phyloP scores from a whole-genome alignment of 2,888 invertebrate species.

The Ecdyonurus torrentis region DNA sequence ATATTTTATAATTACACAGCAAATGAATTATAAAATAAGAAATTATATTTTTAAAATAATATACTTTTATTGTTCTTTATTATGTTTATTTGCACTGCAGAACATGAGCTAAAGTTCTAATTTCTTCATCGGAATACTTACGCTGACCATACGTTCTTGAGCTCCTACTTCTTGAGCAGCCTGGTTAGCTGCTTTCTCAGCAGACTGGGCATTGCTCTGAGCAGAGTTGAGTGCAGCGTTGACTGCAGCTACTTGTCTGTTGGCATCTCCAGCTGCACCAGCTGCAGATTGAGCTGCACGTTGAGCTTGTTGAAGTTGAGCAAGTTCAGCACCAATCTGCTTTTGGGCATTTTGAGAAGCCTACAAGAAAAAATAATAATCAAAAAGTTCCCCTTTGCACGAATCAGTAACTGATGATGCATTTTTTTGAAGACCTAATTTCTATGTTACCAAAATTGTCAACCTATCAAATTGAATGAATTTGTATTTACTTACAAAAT shows the following conservation, averaged over 20 bases:
- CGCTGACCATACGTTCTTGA: background rate
- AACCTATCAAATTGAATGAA: too few relatives aligned
- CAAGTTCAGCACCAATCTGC: background rate
- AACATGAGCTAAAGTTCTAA: too few relatives aligned
- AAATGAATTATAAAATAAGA: too few relatives aligned
- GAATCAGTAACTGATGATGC: too few relatives aligned
- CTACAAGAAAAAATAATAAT: too few relatives aligned
- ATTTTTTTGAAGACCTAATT: too few relatives aligned
- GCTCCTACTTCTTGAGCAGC: background rate
- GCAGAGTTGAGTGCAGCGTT: background rate
- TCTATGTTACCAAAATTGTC: too few relatives aligned
- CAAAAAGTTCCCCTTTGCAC: too few relatives aligned
- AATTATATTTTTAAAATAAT: background rate
- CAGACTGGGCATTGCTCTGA: background rate
- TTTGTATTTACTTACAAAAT: too few relatives aligned
- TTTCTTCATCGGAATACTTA: too few relatives aligned
- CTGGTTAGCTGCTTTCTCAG: background rate
- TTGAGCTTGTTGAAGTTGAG: background rate
- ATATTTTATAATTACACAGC: too few relatives aligned
- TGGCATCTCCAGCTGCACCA: background rate
- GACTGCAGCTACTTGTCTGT: background rate
- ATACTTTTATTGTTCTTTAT: background rate
- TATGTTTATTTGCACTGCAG: too few relatives aligned
- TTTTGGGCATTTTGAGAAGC: background rate
- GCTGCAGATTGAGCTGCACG: background rate